phyloP scores from a whole-genome alignment of 2,113 vertebrate species.

The Alligator sinensis region DNA sequence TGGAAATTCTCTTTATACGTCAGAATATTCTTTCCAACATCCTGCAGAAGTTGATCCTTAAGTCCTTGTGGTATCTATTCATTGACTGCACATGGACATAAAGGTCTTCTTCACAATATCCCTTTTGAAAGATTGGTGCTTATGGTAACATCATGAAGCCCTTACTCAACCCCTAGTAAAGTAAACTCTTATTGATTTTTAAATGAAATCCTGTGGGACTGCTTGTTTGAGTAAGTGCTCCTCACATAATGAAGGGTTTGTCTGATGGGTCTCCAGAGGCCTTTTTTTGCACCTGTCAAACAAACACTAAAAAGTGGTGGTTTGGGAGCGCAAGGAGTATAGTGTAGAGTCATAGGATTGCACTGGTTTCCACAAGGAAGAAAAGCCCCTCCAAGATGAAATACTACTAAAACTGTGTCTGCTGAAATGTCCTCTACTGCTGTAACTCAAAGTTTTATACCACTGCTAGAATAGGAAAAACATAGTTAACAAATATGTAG shows the following conservation, averaged over 20 bases:
- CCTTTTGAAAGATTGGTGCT: neutral
- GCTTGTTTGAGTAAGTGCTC: neutral
- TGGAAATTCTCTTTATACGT: neutral
- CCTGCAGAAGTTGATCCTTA: neutral
- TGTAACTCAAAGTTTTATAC: neutral
- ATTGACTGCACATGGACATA: neutral
- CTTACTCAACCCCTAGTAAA: conserved; percentile 1
- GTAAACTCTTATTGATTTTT: neutral
- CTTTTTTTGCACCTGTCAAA: neutral
- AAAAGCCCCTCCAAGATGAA: fast-evolving
- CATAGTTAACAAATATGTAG: neutral
- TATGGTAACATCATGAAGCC: neutral
- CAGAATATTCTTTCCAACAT: neutral
- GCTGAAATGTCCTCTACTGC: neutral
- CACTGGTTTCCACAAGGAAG: neutral
- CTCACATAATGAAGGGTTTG: neutral
- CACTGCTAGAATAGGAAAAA: neutral
- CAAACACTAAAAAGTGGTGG: neutral
- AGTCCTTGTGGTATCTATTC: neutral
- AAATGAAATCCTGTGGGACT: neutral
- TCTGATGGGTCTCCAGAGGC: neutral
- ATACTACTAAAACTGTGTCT: neutral
- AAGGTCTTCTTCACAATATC: neutral
- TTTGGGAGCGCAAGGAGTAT: neutral
- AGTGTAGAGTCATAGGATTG: neutral